phyloP scores from a whole-genome alignment of 1,140 invertebrate genomes.

The Limonius californicus region DNA sequence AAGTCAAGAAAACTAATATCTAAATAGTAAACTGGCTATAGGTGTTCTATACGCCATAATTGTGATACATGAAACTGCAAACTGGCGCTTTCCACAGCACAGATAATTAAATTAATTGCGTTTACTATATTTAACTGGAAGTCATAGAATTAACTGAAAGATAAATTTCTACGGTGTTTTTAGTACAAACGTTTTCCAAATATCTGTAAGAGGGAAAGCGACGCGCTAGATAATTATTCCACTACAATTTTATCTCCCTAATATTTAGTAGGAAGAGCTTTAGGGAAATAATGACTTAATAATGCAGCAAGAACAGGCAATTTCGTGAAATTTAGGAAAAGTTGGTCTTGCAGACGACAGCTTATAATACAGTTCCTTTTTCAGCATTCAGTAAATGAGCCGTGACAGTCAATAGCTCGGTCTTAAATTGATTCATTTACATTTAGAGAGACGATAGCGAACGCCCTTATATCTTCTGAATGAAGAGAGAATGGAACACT shows the following conservation, averaged over 20 bases:
- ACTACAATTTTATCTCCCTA: neutral
- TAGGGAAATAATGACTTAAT: conserved; percentile 7
- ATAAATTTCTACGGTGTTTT: too few species aligned
- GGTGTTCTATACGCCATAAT: too few species aligned
- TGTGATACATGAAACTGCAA: too few species aligned
- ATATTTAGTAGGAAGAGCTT: neutral
- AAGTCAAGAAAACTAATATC: too few species aligned
- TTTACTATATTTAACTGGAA: too few species aligned
- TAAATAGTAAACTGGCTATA: too few species aligned
- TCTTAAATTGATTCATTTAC: conserved; percentile 15
- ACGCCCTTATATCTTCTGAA: conserved; percentile 12
- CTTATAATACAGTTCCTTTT: conserved; percentile 5
- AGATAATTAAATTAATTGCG: too few species aligned
- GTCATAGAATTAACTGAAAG: too few species aligned
- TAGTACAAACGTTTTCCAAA: neutral
- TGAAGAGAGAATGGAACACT: conserved; percentile 14
- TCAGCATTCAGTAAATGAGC: conserved; percentile 9
- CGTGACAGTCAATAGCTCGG: conserved; percentile 11
- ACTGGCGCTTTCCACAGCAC: too few species aligned
- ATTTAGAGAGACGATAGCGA: conserved; percentile 13
- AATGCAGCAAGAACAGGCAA: neutral
- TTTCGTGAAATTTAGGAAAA: neutral
- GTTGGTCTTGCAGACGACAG: neutral
- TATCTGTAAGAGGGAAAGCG: neutral
- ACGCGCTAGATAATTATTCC: neutral